Conservation (phyloP, 1,140 invertebrate genomes). For the Trypoxylus dichotomus region DNA sequence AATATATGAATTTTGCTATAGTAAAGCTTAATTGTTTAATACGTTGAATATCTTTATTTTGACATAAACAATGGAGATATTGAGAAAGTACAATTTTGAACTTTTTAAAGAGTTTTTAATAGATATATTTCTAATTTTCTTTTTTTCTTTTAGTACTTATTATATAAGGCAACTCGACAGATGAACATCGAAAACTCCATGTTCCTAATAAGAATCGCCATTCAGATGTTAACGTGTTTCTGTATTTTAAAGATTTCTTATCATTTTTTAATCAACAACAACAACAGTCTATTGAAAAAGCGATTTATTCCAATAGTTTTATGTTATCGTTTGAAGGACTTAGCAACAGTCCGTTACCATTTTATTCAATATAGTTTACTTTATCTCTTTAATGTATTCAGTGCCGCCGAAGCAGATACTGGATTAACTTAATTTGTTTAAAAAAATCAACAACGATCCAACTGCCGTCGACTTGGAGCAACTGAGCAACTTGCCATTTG, state of each 20-base stretch:
- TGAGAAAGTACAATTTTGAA: background rate
- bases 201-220: conserved; percentile 1
- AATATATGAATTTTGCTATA: too few relatives aligned
- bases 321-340: background rate
- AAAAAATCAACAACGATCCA: conserved; percentile 16
- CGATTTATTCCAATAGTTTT: conserved; percentile 2
- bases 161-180: conserved; percentile 11
- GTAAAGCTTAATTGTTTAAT: too few relatives aligned
- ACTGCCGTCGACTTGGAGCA: conserved; percentile 14
- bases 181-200: conserved; percentile 22
- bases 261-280: conserved; percentile 21
- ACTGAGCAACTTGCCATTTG: background rate
- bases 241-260: background rate
- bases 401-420: conserved; percentile 23
- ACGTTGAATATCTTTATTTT: too few relatives aligned
- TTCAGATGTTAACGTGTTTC: background rate
- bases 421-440: conserved; percentile 20
- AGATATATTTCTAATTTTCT: background rate
- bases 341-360: background rate
- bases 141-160: conserved; percentile 3
- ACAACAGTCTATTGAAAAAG: conserved; percentile 32
- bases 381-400: background rate
- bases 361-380: conserved; percentile 22
- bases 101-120: background rate
- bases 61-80: too few relatives aligned